These are phyloP conservation scores for Cantharis nigra DNA, from an alignment of 2,888 invertebrate species.

Conservation along the genomic window DNA sequence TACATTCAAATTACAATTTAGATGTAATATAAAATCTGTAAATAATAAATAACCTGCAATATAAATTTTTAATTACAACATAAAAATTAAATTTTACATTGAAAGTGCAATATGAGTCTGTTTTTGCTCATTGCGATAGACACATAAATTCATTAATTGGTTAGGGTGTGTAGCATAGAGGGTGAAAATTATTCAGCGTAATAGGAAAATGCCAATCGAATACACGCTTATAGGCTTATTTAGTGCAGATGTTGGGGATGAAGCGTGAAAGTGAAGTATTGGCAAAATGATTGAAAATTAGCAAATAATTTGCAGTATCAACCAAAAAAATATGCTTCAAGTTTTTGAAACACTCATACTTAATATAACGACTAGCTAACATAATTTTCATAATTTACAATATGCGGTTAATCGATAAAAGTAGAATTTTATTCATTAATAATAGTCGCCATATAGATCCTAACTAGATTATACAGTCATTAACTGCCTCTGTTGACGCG, in stretches of 20 bases:
- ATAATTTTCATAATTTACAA: not conserved
- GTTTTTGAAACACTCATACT: not conserved
- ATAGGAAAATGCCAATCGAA: slow-evolving; percentile 26
- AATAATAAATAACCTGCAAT: not conserved
- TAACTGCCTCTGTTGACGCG: not conserved
- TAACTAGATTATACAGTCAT: not conserved
- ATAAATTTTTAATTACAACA: not conserved
- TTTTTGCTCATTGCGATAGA: not conserved
- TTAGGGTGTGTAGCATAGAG: slow-evolving; percentile 6
- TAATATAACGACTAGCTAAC: not conserved
- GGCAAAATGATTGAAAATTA: slow-evolving; percentile 5
- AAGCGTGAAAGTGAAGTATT: slow-evolving; percentile 16
- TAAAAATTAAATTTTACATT: not conserved
- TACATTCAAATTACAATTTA: not conserved
- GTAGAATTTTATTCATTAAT: not conserved
- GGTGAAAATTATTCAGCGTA: slow-evolving; percentile 21
- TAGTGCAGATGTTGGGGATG: slow-evolving; percentile 7
- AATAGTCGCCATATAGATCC: not conserved
- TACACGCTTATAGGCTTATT: slow-evolving; percentile 17
- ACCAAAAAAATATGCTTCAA: not conserved
- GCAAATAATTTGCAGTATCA: not conserved
- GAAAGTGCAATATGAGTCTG: not conserved
- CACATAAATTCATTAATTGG: slow-evolving; percentile 12
- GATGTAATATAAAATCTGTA: not conserved
- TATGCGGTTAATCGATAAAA: not conserved